A percentile compares a stretch with the other conserved stretches of the same genome.
Evolutionary conservation across 1,140 invertebrate species (phyloP).

Genomic region (Drosophila miranda): DNA sequence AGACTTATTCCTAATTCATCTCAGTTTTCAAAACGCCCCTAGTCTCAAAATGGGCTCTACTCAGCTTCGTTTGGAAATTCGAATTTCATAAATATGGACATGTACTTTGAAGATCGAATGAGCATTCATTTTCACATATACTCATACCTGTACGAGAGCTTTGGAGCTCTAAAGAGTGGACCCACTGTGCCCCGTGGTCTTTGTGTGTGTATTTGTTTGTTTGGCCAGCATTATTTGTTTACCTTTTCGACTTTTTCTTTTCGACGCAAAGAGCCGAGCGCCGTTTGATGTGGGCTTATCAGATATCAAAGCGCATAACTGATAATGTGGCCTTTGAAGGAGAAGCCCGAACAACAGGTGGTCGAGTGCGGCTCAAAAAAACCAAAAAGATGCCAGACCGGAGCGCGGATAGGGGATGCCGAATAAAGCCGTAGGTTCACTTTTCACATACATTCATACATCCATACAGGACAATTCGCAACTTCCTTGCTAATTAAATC

Average conservation of each 20-base stretch:
- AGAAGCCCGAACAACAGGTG: conserved; percentile 62
- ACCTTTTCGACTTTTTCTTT: conserved; percentile 46
- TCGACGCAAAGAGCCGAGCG: neutral
- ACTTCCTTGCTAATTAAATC: conserved; percentile 37
- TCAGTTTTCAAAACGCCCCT: neutral
- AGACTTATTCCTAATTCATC: neutral
- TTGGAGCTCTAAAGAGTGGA: too few species aligned
- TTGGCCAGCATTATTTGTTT: conserved; percentile 43
- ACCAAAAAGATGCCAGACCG: neutral
- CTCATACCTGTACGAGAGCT: too few species aligned
- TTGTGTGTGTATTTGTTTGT: conserved; percentile 30
- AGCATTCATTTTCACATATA: too few species aligned
- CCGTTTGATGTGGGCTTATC: conserved; percentile 79
- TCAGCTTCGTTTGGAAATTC: too few species aligned
- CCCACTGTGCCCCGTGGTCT: conserved; percentile 14
- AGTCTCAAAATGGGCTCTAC: too few species aligned
- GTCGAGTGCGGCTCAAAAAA: conserved; percentile 18
- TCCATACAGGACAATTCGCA: too few species aligned
- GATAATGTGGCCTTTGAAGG: conserved; percentile 72
- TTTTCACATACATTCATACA: neutral
- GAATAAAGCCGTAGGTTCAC: neutral
- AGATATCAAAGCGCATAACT: conserved; percentile 80
- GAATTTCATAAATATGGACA: too few species aligned
- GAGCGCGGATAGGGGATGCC: too few species aligned
- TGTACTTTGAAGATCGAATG: too few species aligned